Base-by-base conservation (phyloP, 2,113 vertebrate species). In the Excalfactoria chinensis region DNA sequence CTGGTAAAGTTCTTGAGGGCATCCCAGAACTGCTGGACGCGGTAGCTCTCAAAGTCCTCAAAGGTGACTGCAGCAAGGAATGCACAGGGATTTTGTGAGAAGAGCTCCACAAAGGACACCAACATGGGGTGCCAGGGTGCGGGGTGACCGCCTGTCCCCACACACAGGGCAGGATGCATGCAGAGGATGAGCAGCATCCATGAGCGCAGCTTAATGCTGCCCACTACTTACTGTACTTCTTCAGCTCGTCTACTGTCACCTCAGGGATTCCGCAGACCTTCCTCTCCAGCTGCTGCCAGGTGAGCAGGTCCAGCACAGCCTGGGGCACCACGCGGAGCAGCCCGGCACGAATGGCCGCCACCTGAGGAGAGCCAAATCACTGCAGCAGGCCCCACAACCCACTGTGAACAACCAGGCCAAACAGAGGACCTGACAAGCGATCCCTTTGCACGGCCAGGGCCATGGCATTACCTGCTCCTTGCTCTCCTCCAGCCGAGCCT, bases 211-310 rank as follows among this genome's bases (percentile, higher is more conserved):
- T 32, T 30, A 56, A 28, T 34, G 32, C 60, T 51, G 43, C 44
- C 62, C 14, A 66, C 23, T 53, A 98, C 98, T 98, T 96, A 98
- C 98, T 96, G 67, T 97, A 98, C 69, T 96, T 98, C 93, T 93
- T 98, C 34, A 99, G 97, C 63, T 99, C 98, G 4, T 98, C 98
- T 90, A 98, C 98, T 0, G 98, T 98, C 95, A 99, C 99, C 92
- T 99, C 98, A 0, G 99, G 98, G 91, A 99, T 98, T 67, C 99
- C 99, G 0, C 99, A 99, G 89, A 99, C 97, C 96, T 98, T 99
- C 97, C 98, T 99, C 88, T 99, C 99, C 71, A 99, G 97, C 89
- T 99, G 98, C 96, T 99, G 98, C 99, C 99, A 99, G 26, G 99
- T 99, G 23, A 99, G 98, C 84, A 99, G 97, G 96, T 99, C 99